Percentiles rank a stretch among this genome's conserved stretches.
Conservation (phyloP, 2,797 vertebrate genomes). For the Thunnus albacares region DNA sequence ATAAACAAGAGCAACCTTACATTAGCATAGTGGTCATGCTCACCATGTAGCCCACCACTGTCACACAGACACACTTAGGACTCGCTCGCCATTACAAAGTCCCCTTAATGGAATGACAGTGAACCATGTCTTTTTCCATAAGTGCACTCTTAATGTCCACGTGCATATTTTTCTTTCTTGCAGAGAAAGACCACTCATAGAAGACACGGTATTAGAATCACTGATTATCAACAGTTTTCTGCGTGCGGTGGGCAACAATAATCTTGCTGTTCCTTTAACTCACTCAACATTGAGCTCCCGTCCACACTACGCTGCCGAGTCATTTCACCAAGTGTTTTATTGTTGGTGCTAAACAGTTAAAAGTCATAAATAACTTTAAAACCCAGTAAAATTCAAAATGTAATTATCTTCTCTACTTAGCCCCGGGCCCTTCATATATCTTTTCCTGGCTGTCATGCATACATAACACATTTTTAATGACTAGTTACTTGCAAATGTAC, state of each 20-base stretch:
- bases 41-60: conserved; percentile 18
- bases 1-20: conserved; percentile 44
- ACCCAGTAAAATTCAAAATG: conserved; percentile 99
- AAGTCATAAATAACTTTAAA: conserved; percentile 99
- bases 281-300: conserved; percentile 47
- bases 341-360: conserved; percentile 93
- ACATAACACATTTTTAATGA: conserved; percentile 97
- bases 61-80: conserved; percentile 22
- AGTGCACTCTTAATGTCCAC: conserved; percentile 59
- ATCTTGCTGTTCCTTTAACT: conserved; percentile 59
- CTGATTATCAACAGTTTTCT: conserved; percentile 50
- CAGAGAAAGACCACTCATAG: conserved; percentile 31
- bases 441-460: conserved; percentile 94
- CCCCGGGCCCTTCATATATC: conserved; percentile 97
- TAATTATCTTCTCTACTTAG: conserved; percentile 99
- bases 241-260: conserved; percentile 35
- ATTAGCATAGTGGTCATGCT: conserved; percentile 33
- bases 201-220: conserved; percentile 46
- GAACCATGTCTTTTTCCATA: conserved; percentile 41
- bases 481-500: conserved; percentile 94
- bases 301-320: conserved; percentile 49
- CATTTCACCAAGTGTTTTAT: conserved; percentile 92
- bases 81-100: conserved; percentile 46
- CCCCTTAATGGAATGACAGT: conserved; percentile 50
- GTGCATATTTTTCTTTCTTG: conserved; percentile 41